A percentile compares a stretch with the other conserved stretches of the same genome.
These are phyloP conservation scores for Metaphire vulgaris DNA, from an alignment of 1,140 invertebrate genomes.

Conservation along the genomic window DNA sequence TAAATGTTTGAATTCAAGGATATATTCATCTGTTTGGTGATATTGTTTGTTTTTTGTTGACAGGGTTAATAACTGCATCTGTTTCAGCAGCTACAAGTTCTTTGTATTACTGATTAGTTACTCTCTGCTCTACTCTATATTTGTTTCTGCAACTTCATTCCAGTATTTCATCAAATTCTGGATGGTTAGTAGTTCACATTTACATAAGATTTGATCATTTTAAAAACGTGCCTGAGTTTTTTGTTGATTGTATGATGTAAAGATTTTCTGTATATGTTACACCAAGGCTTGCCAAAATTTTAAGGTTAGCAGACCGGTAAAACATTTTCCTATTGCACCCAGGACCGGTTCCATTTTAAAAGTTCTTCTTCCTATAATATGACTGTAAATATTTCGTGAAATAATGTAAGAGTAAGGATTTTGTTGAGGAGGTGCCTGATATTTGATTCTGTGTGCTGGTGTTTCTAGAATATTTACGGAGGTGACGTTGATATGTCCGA, in stretches of 20 bases:
- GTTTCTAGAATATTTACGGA: background rate
- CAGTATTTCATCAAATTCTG: conserved; percentile 92
- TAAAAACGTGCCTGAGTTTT: conserved; percentile 1
- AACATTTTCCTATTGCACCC: background rate
- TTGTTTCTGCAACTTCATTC: conserved; percentile 75
- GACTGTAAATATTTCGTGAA: background rate
- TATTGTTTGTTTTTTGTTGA: conserved; percentile 28
- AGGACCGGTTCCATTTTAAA: background rate
- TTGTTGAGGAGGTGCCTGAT: background rate
- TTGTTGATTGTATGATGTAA: background rate
- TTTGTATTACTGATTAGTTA: conserved; percentile 95
- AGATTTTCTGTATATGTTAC: background rate
- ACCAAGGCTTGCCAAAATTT: background rate
- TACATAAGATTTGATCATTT: no score
- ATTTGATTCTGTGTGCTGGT: no score
- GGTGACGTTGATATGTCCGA: conserved; percentile 57
- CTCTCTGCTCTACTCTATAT: conserved; percentile 84
- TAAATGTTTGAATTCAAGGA: no score
- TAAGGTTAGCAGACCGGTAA: no score
- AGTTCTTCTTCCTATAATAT: no score
- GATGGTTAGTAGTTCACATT: conserved; percentile 72
- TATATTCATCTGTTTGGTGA: no score
- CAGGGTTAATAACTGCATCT: conserved; percentile 95
- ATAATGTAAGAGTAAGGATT: background rate
- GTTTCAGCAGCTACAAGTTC: conserved; percentile 96